Percentiles rank a stretch among this genome's conserved stretches.
Evolutionary conservation across 2,797 vertebrate species (phyloP).

Genomic region (Tangara arthus): DNA sequence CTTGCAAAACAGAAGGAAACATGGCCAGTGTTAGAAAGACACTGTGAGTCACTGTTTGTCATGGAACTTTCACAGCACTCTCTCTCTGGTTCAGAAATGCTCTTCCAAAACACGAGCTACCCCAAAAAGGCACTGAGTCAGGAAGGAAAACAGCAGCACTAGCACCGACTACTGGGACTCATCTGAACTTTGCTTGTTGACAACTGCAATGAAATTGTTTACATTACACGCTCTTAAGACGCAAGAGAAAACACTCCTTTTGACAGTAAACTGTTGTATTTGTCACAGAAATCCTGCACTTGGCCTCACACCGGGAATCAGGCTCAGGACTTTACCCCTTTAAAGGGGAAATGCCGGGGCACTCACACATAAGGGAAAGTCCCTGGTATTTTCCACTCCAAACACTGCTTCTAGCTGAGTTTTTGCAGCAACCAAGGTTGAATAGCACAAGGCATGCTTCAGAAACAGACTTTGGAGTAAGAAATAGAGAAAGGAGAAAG

Average conservation of each 20-base stretch:
- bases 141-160: neutral
- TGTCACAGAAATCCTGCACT: neutral
- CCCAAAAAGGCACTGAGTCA: neutral
- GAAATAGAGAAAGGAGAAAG: neutral
- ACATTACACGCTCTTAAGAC: neutral
- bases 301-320: neutral
- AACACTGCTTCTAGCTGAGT: neutral
- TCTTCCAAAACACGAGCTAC: neutral
- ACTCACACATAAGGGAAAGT: neutral
- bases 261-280: neutral
- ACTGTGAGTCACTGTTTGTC: constrained; percentile 1
- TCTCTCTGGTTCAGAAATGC: neutral
- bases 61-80: neutral
- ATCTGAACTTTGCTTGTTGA: neutral
- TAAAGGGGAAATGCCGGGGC: neutral
- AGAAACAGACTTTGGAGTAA: neutral
- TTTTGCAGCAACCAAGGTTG: neutral
- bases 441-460: neutral
- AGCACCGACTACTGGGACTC: neutral
- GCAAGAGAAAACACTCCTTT: neutral
- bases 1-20: constrained; percentile 4
- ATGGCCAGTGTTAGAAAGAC: neutral
- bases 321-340: neutral
- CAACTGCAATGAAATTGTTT: neutral
- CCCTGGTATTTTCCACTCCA: neutral